These are phyloP conservation scores for Illadopsis cleaveri DNA, from an alignment of 2,113 vertebrate genomes.

Conservation along the genomic window DNA sequence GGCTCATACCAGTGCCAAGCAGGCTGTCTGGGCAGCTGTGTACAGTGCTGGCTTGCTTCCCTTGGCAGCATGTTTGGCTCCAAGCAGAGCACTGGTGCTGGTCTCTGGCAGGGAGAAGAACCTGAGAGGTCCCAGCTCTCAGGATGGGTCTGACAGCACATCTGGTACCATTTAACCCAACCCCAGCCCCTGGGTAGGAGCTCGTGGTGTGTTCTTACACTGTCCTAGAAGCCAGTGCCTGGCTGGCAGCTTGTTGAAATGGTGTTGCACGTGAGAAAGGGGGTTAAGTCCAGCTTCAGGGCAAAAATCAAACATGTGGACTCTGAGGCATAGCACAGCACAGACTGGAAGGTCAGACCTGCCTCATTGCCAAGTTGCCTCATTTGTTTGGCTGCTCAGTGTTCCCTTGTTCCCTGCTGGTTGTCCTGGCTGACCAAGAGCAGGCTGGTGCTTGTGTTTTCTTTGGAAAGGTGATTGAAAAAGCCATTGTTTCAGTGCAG, in stretches of 20 bases:
- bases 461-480: background rate
- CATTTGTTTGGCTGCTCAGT: background rate
- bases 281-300: background rate
- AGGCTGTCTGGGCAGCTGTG: background rate
- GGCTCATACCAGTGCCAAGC: background rate
- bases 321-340: background rate
- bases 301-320: fast-evolving
- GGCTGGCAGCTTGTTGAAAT: background rate
- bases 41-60: background rate
- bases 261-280: background rate
- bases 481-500: background rate
- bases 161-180: background rate
- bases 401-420: background rate
- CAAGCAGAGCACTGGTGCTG: background rate
- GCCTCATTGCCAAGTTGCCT: background rate
- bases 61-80: background rate
- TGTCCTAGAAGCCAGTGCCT: background rate
- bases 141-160: background rate
- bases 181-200: background rate
- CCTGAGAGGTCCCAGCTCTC: background rate
- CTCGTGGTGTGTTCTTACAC: background rate
- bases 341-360: background rate
- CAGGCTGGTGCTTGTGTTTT: background rate
- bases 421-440: background rate
- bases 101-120: background rate